Percentiles rank a stretch among this genome's conserved stretches.
phyloP scores from a whole-genome alignment of 2,888 invertebrate species.

The Tetragnatha montana region DNA sequence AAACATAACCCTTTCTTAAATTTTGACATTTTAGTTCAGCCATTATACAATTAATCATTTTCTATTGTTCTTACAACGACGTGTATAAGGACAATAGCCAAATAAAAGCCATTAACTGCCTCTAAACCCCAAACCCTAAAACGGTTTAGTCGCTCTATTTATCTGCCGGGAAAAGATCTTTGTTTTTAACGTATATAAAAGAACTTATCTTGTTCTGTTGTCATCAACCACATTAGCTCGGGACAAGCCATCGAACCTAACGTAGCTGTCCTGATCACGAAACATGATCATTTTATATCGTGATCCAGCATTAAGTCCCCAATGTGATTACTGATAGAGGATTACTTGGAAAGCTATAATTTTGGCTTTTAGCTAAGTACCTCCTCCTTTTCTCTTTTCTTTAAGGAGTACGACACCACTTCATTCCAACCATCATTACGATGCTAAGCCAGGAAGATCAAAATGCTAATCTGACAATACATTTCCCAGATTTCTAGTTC shows the following conservation, averaged over 20 bases:
- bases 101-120: too few species aligned
- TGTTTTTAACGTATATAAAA: too few species aligned
- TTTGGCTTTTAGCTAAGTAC: neutral
- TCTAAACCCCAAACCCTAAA: too few species aligned
- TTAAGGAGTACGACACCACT: neutral
- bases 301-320: neutral
- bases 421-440: neutral
- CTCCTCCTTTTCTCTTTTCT: neutral
- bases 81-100: too few species aligned
- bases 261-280: neutral
- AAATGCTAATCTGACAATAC: conserved; percentile 1
- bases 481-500: neutral
- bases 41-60: too few species aligned
- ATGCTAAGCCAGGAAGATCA: neutral
- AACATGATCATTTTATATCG: neutral
- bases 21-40: too few species aligned
- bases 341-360: neutral
- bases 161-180: too few species aligned
- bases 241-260: neutral
- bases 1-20: too few species aligned
- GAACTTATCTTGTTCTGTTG: neutral
- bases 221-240: neutral
- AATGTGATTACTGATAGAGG: neutral
- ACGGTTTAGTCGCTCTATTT: too few species aligned
- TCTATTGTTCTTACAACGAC: too few species aligned